Base-by-base conservation (phyloP, 2,888 invertebrate species). In the Podabrus alpinus region DNA sequence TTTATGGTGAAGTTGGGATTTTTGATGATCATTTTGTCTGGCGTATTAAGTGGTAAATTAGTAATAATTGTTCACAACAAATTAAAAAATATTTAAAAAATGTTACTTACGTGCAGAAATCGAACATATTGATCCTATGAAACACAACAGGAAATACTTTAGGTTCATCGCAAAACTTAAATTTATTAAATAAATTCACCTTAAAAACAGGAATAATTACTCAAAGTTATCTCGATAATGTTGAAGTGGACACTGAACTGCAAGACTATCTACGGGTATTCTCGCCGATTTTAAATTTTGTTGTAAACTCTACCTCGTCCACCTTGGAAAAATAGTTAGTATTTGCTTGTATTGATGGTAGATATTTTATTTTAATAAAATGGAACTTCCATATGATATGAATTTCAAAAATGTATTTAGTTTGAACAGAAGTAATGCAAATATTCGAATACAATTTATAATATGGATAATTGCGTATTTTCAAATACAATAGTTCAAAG, bases 41-140 rank as follows among this genome's bases (percentile, higher is more conserved):
- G 15, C n/a, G 10, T 24, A 1, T 24, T 2, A 24, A 24, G 2
- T 25, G 25, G 25, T 10, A 25, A 11, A 25, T 25, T 25, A 11
- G 25, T 3, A 25, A 25, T 0, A 24, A 9, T 13, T 2, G 13
- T 29, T 13, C 11, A 29, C 3, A 3, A 13, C 3, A 29, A 11
- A 11, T 17, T 2, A 16, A 17, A 17, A 61, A 59, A 3, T 17
- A 21, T 17, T 59, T 17, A 2, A 45, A 59, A 67, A 13, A 15
- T n/a, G 4, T n/a, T 71, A 68, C 72, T 72, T 68, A 72, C 72
- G 72, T 62, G 68, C 61, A 72, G 3, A 68, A 45, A 62, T 45
- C 15, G 60, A 60, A 15, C 16, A 25, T 15, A 61, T 19, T 29
- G 60, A 21, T 60, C 68, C 59, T 29, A 19, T 13, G 15, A 60